A percentile compares a stretch with the other conserved stretches of the same genome.
phyloP scores from a whole-genome alignment of 1,140 invertebrate species.

The Tetramorium simillimum region DNA sequence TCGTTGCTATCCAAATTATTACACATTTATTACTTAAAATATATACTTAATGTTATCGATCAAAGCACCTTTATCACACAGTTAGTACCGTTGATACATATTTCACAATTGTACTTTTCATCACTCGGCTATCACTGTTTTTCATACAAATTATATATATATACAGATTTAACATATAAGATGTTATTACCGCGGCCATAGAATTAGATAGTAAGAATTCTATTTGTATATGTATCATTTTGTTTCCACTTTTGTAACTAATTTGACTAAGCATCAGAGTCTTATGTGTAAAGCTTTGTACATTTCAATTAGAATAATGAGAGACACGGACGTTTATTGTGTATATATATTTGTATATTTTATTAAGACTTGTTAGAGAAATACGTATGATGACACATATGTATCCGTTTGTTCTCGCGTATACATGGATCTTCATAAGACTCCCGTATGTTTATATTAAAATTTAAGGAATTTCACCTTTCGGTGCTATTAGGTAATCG shows the following conservation, averaged over 20 bases:
- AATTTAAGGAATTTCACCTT: conserved; percentile 2
- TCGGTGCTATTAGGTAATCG: background rate
- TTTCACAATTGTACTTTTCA: conserved; percentile 48
- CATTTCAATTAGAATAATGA: conserved; percentile 58
- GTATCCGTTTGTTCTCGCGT: background rate
- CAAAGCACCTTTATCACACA: conserved; percentile 54
- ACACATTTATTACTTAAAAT: conserved; percentile 56
- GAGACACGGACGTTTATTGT: conserved; percentile 47
- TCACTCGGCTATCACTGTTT: conserved; percentile 48
- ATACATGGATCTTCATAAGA: conserved; percentile 31
- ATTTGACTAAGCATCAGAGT: conserved; percentile 36
- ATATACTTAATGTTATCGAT: conserved; percentile 58
- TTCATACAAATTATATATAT: conserved; percentile 52
- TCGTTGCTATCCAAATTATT: conserved; percentile 52
- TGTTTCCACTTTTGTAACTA: conserved; percentile 61
- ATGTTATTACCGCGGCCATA: conserved; percentile 53
- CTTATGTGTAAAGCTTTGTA: conserved; percentile 54
- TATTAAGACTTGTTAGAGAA: conserved; percentile 28
- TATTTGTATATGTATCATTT: conserved; percentile 42
- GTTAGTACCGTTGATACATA: conserved; percentile 46
- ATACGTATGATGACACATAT: conserved; percentile 7
- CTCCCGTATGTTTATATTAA: conserved; percentile 38
- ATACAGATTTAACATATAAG: conserved; percentile 19
- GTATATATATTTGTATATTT: conserved; percentile 59
- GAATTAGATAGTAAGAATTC: conserved; percentile 43